These are phyloP conservation scores for Perccottus glenii DNA, from an alignment of 2,113 vertebrate species.

Conservation along the genomic window DNA sequence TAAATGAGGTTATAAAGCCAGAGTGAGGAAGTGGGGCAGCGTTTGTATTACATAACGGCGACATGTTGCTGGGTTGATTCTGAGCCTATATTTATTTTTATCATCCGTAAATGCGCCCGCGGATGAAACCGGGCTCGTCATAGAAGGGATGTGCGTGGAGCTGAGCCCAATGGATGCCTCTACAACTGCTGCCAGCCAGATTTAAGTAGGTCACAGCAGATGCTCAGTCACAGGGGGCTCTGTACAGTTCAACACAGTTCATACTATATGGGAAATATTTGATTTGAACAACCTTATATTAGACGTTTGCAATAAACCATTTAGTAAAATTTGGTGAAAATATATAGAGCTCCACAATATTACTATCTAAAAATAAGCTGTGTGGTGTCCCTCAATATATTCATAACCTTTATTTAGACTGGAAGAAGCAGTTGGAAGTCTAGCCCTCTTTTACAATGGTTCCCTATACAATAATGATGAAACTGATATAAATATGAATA, in stretches of 20 bases:
- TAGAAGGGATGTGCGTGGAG: constrained; percentile 45
- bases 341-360: too few relatives aligned
- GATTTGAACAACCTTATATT: too few relatives aligned
- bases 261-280: neutral
- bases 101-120: constrained; percentile 53
- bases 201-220: constrained; percentile 67
- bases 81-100: constrained; percentile 71
- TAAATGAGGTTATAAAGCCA: constrained; percentile 28
- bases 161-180: constrained; percentile 50
- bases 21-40: constrained; percentile 59
- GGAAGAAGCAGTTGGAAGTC: too few relatives aligned
- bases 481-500: too few relatives aligned
- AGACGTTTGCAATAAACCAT: too few relatives aligned
- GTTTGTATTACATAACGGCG: constrained; percentile 61
- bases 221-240: constrained; percentile 34
- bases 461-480: too few relatives aligned
- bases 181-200: constrained; percentile 45
- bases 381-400: too few relatives aligned
- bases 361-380: too few relatives aligned
- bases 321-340: too few relatives aligned
- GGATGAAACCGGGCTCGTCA: constrained; percentile 63
- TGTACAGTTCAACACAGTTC: neutral
- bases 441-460: too few relatives aligned
- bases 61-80: constrained; percentile 69
- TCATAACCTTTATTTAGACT: too few relatives aligned